Base-by-base conservation (phyloP, 1,140 invertebrate species). In the Globodera rostochiensis region DNA sequence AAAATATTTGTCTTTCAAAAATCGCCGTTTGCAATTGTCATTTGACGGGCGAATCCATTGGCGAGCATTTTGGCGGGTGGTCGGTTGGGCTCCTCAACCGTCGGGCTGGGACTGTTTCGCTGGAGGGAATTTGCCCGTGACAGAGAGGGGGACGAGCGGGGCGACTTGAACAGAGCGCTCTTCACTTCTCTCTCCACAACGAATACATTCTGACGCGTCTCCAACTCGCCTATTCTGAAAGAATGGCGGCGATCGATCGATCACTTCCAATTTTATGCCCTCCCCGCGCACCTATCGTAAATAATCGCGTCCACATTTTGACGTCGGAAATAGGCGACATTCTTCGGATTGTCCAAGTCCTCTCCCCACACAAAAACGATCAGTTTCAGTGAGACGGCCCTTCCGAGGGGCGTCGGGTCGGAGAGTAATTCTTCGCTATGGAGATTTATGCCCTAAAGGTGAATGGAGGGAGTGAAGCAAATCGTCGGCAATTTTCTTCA, bases 311-410 rank as follows among this genome's bases (percentile, higher is more conserved):
- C 88, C 53, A 89, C 88, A 6, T 89, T 75, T 21, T 78, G 79
- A 46, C 85, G 87, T 77, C 88, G 84, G 80, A 88, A 89, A 75
- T 85, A 88, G 19, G 88, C 84, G 36, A 88, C 82, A 15, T 79
- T 80, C 69, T 84, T 82, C 74, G 84, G 83, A 36, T 84, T 83
- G 60, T 82, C 85, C 36, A 88, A 71, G 73, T 88, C 87, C 46
- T 88, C 88, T 69, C 87, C 87, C 87, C 87, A 88, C 1, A 89
- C 87, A 66, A 88, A 88, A 25, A 83, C 81, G 13, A 88, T 81
- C 53, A 88, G 69, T 25, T 84, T 84, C n/a, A 85, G 82, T 57
- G 86, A 67, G 49, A 83, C 87, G 15, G 88, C 88, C 73, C 77
- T 79, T 47, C 81, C 60, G 13, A 89, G 81, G 0, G 87, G 87